Base-by-base conservation (phyloP, 2,113 vertebrate genomes). In the Rissa tridactyla region DNA sequence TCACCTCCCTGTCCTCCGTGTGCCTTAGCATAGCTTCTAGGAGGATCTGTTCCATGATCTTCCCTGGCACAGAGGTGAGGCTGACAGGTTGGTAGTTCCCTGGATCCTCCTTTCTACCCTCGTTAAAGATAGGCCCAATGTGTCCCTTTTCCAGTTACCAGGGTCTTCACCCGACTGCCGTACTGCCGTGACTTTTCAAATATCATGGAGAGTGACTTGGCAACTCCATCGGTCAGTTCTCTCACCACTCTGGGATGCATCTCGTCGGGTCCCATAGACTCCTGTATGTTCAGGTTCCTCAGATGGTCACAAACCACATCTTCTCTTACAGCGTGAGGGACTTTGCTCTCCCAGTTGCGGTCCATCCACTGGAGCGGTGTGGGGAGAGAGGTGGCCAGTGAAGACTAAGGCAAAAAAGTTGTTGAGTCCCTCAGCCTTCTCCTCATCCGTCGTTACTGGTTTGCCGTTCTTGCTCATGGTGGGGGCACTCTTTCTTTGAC, bases 401-500 rank as follows among this genome's bases (percentile, higher is more conserved):
- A 72, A 72, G 58, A 68, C 30, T 13, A 30, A 64, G 47, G 22
- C 15, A 64, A 14, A 75, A 14, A 54, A 7, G 20, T 32, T 58
- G 18, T 25, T 38, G 42, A 57, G 32, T 57, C 23, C 49, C 34
- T 85, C 65, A 44, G 20, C 36, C 49, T 52, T 61, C 75, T 62
- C 52, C 46, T 92, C 1, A 2, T 22, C 60, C 1, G 0, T 26
- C 30, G 9, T 46, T 51, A 19, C 21, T 40, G 12, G 13, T 46
- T 62, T 77, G 58, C 32, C 30, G 40, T 0, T 71, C 5, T 2
- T 54, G 69, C 18, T 64, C 60, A 34, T 38, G 6, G 2, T 10
- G 16, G 5, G 5, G 11, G 2, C 22, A 22, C 1, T 3, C 38
- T 52, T 58, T 22, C 62, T 44, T 49, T 57, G 42, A 17, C 30